These are phyloP conservation scores for Festucalex cinctus DNA, from an alignment of 2,113 vertebrate species.

Conservation along the genomic window DNA sequence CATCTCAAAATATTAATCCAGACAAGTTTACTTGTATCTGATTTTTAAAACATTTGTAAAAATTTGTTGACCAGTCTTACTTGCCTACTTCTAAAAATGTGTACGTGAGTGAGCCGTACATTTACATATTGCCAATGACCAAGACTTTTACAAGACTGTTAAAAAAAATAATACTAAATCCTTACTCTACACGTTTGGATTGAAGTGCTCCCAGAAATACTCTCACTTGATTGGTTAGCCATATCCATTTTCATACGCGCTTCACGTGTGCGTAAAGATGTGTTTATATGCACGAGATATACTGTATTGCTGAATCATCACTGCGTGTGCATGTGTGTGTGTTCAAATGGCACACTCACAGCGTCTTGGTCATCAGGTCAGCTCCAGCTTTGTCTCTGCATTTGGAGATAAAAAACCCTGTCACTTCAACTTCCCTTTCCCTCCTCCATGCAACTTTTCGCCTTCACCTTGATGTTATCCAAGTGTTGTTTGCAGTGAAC, in stretches of 20 bases:
- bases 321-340: conserved; percentile 19
- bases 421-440: conserved; percentile 56
- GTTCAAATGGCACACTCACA: conserved; percentile 55
- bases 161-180: too few relatives aligned
- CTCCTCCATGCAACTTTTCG: conserved; percentile 9
- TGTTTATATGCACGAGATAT: neutral
- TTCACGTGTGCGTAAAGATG: neutral
- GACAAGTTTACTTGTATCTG: too few relatives aligned
- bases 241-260: too few relatives aligned
- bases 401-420: conserved; percentile 59
- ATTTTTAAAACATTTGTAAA: too few relatives aligned
- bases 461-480: neutral
- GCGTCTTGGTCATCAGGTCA: conserved; percentile 48
- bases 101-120: neutral
- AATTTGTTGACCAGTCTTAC: too few relatives aligned
- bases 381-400: conserved; percentile 61
- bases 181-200: too few relatives aligned
- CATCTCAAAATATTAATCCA: too few relatives aligned
- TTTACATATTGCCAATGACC: too few relatives aligned
- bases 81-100: neutral
- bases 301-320: conserved; percentile 13
- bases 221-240: too few relatives aligned
- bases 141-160: too few relatives aligned
- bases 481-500: conserved; percentile 10
- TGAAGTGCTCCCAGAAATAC: too few relatives aligned